Percentiles rank a stretch among this genome's conserved stretches.
These are phyloP conservation scores for Hydrochoerus hydrochaeris DNA, from an alignment of 2,113 vertebrate genomes.

Conservation along the genomic window DNA sequence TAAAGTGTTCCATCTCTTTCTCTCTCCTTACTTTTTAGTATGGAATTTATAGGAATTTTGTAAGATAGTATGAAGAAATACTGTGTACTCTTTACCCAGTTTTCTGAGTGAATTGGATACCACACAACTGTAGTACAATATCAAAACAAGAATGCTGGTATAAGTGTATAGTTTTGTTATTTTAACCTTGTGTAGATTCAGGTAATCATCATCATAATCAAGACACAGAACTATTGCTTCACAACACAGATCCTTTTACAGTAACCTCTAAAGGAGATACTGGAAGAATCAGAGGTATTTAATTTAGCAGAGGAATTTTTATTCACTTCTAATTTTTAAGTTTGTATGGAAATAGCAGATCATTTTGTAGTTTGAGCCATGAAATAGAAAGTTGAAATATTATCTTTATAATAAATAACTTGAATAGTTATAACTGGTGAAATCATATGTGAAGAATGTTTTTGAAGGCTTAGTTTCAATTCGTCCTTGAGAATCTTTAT, in stretches of 20 bases:
- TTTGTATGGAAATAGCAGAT: neutral
- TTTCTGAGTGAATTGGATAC: neutral
- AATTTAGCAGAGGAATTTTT: neutral
- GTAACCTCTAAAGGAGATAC: neutral
- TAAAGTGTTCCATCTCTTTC: neutral
- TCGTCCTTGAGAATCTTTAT: neutral
- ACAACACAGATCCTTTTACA: neutral
- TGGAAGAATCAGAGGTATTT: neutral
- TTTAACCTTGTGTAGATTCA: neutral
- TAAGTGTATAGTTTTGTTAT: neutral
- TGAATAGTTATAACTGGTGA: neutral
- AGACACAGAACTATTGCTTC: neutral
- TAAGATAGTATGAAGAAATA: neutral
- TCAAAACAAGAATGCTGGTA: neutral
- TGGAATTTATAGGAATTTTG: neutral
- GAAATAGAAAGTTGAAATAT: conserved; percentile 31
- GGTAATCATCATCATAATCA: neutral
- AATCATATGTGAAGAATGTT: neutral
- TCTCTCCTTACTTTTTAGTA: neutral
- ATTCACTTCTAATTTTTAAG: neutral
- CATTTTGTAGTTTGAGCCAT: neutral
- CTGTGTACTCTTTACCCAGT: neutral
- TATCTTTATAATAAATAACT: neutral
- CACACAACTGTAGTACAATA: neutral
- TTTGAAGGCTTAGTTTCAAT: conserved; percentile 9